A percentile compares a stretch with the other conserved stretches of the same genome.
phyloP scores from a whole-genome alignment of 2,113 vertebrate genomes.

The Narcine bancroftii region DNA sequence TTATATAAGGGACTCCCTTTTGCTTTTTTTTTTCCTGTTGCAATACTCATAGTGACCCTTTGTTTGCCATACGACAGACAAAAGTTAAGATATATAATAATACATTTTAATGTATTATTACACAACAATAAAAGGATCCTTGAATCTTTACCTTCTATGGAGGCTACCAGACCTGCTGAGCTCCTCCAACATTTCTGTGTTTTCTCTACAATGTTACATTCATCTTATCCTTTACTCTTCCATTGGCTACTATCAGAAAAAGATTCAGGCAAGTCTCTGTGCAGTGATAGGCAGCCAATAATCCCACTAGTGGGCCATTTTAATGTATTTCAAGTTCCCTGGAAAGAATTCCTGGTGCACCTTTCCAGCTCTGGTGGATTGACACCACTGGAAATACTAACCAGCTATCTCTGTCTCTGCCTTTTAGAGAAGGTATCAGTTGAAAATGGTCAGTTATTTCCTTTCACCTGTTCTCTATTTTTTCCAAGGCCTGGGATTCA shows the following conservation, averaged over 20 bases:
- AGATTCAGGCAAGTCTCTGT: background rate
- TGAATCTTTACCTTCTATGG: too few species aligned
- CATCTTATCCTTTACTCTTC: background rate
- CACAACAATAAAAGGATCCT: too few species aligned
- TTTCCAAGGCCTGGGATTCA: background rate
- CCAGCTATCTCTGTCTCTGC: background rate
- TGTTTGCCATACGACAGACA: too few species aligned
- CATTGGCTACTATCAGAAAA: background rate
- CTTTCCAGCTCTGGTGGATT: background rate
- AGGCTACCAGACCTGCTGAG: too few species aligned
- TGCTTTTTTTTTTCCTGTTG: too few species aligned
- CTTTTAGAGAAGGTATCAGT: background rate
- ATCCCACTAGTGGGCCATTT: background rate
- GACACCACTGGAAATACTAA: background rate
- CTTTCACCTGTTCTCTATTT: slow-evolving; percentile 16
- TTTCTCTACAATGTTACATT: background rate
- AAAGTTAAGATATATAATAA: too few species aligned
- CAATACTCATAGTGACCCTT: too few species aligned
- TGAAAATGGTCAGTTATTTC: slow-evolving; percentile 5
- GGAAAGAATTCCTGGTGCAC: background rate
- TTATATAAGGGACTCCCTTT: too few species aligned
- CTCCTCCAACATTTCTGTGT: too few species aligned
- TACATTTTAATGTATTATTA: too few species aligned
- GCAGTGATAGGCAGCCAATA: background rate
- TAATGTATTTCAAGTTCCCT: background rate